Evolutionary conservation across 2,797 vertebrate species (phyloP).

Genomic region (Ciconia nigra): DNA sequence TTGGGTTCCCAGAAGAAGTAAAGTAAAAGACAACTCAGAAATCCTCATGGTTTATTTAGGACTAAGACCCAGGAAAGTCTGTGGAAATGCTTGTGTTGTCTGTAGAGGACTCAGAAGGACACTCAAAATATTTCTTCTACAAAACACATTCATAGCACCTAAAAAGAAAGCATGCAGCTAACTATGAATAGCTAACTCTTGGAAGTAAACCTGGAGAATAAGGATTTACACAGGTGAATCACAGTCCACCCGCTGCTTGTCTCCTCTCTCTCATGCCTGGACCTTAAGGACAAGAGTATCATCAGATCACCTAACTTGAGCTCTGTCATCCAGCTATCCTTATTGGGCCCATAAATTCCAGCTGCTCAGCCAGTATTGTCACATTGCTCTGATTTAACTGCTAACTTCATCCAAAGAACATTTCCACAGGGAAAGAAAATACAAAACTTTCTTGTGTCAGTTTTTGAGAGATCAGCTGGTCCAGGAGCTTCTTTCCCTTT

Average conservation of each 20-base stretch:
- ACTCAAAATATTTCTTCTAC: neutral
- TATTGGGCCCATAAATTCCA: neutral
- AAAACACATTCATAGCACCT: neutral
- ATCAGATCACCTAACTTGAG: neutral
- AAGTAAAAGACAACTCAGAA: neutral
- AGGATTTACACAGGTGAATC: neutral
- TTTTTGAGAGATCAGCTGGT: neutral
- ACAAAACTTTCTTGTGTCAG: neutral
- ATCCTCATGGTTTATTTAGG: neutral
- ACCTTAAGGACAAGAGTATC: neutral
- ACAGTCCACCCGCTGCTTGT: neutral
- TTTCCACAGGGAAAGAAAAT: neutral
- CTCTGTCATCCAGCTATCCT: neutral
- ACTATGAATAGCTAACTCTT: neutral
- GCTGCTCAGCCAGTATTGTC: neutral
- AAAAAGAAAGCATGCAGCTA: neutral
- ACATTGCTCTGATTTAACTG: neutral
- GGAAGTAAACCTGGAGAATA: neutral
- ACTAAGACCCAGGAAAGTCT: neutral
- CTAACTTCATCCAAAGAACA: neutral
- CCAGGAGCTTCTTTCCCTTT: neutral
- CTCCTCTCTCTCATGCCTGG: neutral
- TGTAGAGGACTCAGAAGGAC: neutral
- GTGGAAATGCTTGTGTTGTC: neutral
- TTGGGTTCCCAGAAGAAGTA: neutral